Percentiles rank a stretch among this genome's conserved stretches.
These are phyloP conservation scores for Salvelinus fontinalis DNA, from an alignment of 2,113 vertebrate species.

Conservation along the genomic window DNA sequence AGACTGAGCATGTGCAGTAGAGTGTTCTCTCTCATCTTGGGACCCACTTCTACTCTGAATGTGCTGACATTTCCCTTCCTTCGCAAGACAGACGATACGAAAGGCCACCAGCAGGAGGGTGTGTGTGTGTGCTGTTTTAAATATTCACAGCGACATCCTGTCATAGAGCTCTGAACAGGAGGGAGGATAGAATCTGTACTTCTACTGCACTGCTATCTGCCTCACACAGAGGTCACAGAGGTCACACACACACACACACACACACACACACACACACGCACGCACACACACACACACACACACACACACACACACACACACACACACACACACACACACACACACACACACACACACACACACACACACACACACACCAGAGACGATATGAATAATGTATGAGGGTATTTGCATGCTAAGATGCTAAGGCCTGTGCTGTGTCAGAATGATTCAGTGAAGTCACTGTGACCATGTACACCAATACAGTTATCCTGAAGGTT, in stretches of 20 bases:
- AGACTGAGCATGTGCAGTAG: no score
- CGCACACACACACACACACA: neutral
- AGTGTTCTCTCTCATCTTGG: neutral
- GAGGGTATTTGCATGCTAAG: neutral
- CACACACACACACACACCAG: neutral
- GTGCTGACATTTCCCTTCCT: neutral
- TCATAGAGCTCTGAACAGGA: constrained; percentile 15
- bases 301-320: neutral
- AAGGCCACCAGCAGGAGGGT: no score
- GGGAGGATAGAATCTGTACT: constrained; percentile 43
- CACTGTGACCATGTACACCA: neutral
- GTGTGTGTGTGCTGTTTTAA: constrained; percentile 48
- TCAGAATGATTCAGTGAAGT: neutral
- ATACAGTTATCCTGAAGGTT: neutral
- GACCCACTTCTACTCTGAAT: no score
- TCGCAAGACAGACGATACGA: no score
- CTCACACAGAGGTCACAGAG: neutral
- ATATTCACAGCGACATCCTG: constrained; percentile 59
- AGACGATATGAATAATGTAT: neutral
- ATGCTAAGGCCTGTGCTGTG: neutral
- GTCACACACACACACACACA: no score
- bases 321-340: no score
- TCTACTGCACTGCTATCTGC: constrained; percentile 1
- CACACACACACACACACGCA: no score
- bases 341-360: neutral